These are phyloP conservation scores for Petaurus breviceps DNA, from an alignment of 2,113 vertebrate species.

Conservation along the genomic window DNA sequence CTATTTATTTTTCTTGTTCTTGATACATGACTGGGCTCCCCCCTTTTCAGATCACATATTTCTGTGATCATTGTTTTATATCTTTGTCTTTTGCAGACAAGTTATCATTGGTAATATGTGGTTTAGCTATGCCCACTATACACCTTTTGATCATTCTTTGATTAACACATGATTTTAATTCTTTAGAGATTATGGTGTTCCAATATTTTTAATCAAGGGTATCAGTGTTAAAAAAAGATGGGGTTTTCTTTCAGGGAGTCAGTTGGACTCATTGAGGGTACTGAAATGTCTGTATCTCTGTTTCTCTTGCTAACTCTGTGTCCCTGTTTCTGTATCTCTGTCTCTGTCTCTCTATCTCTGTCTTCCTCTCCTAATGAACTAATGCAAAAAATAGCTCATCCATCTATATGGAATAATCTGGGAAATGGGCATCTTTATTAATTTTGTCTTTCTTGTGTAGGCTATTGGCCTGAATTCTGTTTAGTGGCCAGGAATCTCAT, in stretches of 20 bases:
- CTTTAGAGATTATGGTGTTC: neutral
- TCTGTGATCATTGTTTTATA: neutral
- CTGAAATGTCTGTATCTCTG: neutral
- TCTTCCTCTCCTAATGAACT: too few relatives aligned
- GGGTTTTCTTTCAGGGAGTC: neutral
- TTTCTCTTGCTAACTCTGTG: neutral
- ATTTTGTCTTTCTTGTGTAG: neutral
- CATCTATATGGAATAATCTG: neutral
- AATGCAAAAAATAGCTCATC: neutral
- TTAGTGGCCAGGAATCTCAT: neutral
- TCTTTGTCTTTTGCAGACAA: neutral
- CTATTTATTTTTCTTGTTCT: neutral
- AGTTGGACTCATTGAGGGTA: neutral
- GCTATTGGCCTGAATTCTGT: neutral
- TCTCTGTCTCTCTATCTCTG: neutral
- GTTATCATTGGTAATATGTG: neutral
- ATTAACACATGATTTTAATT: neutral
- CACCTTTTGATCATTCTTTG: neutral
- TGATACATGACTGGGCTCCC: neutral
- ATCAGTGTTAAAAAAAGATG: neutral
- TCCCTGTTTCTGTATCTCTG: neutral
- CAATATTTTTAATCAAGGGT: neutral
- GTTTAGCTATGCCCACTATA: neutral
- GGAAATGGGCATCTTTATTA: neutral
- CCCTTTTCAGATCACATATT: neutral